Base-by-base conservation (phyloP, 1,140 invertebrate species). In the Ladona fulva region DNA sequence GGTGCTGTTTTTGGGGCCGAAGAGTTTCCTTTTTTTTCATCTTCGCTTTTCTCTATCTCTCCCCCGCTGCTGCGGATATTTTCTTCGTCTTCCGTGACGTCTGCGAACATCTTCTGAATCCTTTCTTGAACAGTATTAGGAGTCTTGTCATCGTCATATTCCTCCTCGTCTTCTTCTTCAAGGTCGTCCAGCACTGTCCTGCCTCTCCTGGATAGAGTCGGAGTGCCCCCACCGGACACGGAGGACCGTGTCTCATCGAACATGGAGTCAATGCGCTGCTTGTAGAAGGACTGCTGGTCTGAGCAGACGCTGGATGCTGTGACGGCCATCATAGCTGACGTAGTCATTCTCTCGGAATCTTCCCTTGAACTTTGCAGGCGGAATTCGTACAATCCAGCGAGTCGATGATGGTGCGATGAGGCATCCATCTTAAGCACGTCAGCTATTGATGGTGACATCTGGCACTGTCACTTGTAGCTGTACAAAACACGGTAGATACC, bases 31-130 rank as follows among this genome's bases (percentile, higher is more conserved):
- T 19, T 12, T 76, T 76, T 76, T 44, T 25, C 19, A 10, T 75
- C 44, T 11, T 66, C 12, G 52, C 12, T 19, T 66, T 12, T 66
- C n/a, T 66, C 52, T 3, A 16, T 5, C 12, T 16, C 52, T 66
- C n/a, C 52, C 14, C 14, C n/a, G 14, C 14, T 19, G 52, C 52
- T 66, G 8, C 29, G 83, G 78, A 81, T 83, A 75, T 83, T 74
- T 83, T 80, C 37, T 78, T 83, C 85, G 83, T 90, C 91, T 81
- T 91, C 90, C 14, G 92, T 90, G 81, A 93, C 91, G 78, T 94
- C 93, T 24, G 90, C 91, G 82, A 95, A 95, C 89, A 95, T 93
- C 81, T 92, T 90, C 83, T 95, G 93, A 82, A 95, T 95, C 78
- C 92, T 89, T 12, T 92, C 92, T 83, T 95, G 93, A 6, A 95